Conservation (phyloP, 2,797 vertebrate species). For the Rhinichthys osculus region DNA sequence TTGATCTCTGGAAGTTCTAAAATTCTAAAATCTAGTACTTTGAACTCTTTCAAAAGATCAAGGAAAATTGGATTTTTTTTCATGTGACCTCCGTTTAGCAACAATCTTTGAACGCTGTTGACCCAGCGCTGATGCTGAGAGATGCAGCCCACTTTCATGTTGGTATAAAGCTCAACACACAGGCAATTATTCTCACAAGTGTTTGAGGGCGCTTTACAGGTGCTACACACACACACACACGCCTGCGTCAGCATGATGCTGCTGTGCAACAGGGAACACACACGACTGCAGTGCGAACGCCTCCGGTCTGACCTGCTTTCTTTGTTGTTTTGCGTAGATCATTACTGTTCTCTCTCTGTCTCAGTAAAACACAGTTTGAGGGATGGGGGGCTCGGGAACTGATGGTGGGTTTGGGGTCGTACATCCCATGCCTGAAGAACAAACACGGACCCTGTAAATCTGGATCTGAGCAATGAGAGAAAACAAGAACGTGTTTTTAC, state of each 20-base stretch:
- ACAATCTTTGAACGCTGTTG: constrained; percentile 12
- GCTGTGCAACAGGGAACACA: not conserved
- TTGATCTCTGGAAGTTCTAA: not conserved
- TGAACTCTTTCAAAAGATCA: constrained; percentile 11
- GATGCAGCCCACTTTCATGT: constrained; percentile 22
- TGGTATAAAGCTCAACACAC: not conserved
- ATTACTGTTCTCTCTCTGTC: constrained; percentile 46
- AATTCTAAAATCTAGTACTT: not conserved
- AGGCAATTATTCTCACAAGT: constrained; percentile 40
- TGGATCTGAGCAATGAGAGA: not conserved
- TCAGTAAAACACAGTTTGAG: constrained; percentile 20
- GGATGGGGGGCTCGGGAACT: constrained; percentile 15
- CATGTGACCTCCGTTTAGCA: constrained; percentile 13
- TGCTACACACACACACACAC: constrained; percentile 21
- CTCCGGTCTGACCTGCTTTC: constrained; percentile 38
- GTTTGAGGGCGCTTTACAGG: constrained; percentile 34
- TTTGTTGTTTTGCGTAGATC: constrained; percentile 26
- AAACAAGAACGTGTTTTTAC: not conserved
- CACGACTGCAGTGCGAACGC: constrained; percentile 10
- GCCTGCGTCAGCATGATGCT: constrained; percentile 30
- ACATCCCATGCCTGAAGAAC: not conserved
- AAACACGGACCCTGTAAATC: not conserved
- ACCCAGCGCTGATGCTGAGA: not conserved
- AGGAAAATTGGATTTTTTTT: not conserved
- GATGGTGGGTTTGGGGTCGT: not conserved